A percentile compares a stretch with the other conserved stretches of the same genome.
Conservation (phyloP, 2,888 invertebrate species). For the Xanthia icteritia region DNA sequence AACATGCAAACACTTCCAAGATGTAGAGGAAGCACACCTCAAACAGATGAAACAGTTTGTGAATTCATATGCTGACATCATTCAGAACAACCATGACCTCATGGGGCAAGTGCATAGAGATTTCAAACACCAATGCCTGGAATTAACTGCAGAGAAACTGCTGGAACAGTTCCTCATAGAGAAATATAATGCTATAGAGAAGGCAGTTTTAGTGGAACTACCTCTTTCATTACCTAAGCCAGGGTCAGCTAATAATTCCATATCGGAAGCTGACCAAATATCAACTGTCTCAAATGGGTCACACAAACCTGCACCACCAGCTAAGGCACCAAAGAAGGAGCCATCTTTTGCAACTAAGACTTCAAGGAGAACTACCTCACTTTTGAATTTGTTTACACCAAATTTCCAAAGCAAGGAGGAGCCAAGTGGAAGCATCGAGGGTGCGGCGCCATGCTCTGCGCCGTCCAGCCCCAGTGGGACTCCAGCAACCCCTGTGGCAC, state of each 20-base stretch:
- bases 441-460: constrained; percentile 92
- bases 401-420: constrained; percentile 97
- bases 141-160: constrained; percentile 97
- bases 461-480: constrained; percentile 94
- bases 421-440: constrained; percentile 91
- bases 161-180: constrained; percentile 97
- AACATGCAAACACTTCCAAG: constrained; percentile 98
- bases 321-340: constrained; percentile 92
- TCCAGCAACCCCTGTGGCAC: constrained; percentile 89
- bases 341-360: constrained; percentile 92
- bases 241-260: constrained; percentile 88
- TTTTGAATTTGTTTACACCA: constrained; percentile 98
- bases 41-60: constrained; percentile 99
- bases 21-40: constrained; percentile 97
- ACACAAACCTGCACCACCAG: constrained; percentile 83
- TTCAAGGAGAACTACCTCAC: constrained; percentile 97
- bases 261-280: constrained; percentile 89
- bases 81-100: constrained; percentile 97
- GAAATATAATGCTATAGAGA: constrained; percentile 98
- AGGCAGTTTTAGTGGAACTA: constrained; percentile 93
- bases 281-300: constrained; percentile 88
- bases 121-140: constrained; percentile 97
- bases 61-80: constrained; percentile 95
- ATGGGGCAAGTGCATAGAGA: constrained; percentile 98
- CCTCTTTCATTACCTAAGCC: constrained; percentile 86